Evolutionary conservation across 2,888 invertebrate species (phyloP).

Genomic region (Caenorhabditis afra): DNA sequence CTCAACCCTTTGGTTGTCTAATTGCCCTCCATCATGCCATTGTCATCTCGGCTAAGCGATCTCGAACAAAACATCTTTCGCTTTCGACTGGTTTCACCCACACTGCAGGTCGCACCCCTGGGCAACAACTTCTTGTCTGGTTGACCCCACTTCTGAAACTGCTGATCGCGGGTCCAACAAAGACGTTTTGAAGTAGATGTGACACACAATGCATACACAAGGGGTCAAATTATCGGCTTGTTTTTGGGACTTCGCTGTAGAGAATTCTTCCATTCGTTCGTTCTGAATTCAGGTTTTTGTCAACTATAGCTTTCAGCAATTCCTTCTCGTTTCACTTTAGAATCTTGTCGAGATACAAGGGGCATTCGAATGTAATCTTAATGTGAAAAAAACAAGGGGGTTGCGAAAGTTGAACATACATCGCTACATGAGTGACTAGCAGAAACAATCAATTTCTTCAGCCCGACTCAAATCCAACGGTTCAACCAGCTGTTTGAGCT

Average conservation of each 20-base stretch:
- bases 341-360: background rate
- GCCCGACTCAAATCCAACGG: slow-evolving; percentile 67
- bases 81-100: slow-evolving; percentile 49
- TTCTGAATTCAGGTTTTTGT: slow-evolving; percentile 19
- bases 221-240: slow-evolving; percentile 41
- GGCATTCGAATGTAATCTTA: slow-evolving; percentile 39
- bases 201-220: background rate
- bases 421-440: too few species aligned
- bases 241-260: slow-evolving; percentile 10
- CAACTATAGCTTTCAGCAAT: slow-evolving; percentile 5
- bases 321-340: background rate
- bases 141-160: slow-evolving; percentile 36
- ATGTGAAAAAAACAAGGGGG: slow-evolving; percentile 18
- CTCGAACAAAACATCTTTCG: slow-evolving; percentile 17
- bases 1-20: slow-evolving; percentile 3
- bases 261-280: slow-evolving; percentile 1
- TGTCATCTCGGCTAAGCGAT: slow-evolving; percentile 50
- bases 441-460: too few species aligned
- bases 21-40: slow-evolving; percentile 50
- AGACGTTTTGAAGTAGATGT: slow-evolving; percentile 15
- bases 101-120: background rate
- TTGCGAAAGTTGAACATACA: slow-evolving; percentile 5
- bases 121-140: background rate
- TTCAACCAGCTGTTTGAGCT: slow-evolving; percentile 86
- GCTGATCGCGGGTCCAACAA: slow-evolving; percentile 30